A percentile compares a stretch with the other conserved stretches of the same genome.
These are phyloP conservation scores for Gandaritis pyraliata DNA, from an alignment of 2,888 invertebrate species.

Conservation along the genomic window DNA sequence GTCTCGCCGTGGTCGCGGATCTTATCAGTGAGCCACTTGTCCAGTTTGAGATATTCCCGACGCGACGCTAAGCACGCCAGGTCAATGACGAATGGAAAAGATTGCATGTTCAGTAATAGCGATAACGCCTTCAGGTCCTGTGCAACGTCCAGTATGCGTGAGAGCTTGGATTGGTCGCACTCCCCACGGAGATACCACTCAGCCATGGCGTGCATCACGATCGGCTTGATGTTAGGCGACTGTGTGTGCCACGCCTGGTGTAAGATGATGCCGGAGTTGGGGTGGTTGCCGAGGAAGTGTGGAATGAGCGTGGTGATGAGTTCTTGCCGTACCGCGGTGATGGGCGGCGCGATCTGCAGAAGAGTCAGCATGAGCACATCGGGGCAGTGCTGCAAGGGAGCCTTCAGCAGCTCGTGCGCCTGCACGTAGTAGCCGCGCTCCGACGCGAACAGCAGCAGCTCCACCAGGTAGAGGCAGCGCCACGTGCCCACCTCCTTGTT, in stretches of 20 bases:
- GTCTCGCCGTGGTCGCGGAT: slow-evolving; percentile 97
- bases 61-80: slow-evolving; percentile 98
- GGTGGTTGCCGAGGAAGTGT: slow-evolving; percentile 97
- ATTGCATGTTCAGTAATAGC: slow-evolving; percentile 94
- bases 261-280: slow-evolving; percentile 97
- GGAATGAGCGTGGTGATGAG: slow-evolving; percentile 94
- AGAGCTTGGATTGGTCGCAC: slow-evolving; percentile 96
- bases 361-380: slow-evolving; percentile 96
- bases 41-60: slow-evolving; percentile 97
- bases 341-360: slow-evolving; percentile 93
- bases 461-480: slow-evolving; percentile 96
- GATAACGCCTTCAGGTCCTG: slow-evolving; percentile 97
- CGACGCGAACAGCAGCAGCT: slow-evolving; percentile 93
- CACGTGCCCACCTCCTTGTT: slow-evolving; percentile 97
- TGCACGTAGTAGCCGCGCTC: slow-evolving; percentile 93
- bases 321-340: slow-evolving; percentile 92
- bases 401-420: slow-evolving; percentile 95
- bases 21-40: slow-evolving; percentile 99
- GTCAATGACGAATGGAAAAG: slow-evolving; percentile 98
- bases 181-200: slow-evolving; percentile 98
- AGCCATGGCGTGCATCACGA: slow-evolving; percentile 98
- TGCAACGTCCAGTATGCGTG: slow-evolving; percentile 97
- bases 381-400: slow-evolving; percentile 96
- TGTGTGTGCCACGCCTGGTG: slow-evolving; percentile 98
- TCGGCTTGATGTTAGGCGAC: slow-evolving; percentile 88